These are phyloP conservation scores for Xiphophorus couchianus DNA, from an alignment of 2,113 vertebrate genomes.

Conservation along the genomic window DNA sequence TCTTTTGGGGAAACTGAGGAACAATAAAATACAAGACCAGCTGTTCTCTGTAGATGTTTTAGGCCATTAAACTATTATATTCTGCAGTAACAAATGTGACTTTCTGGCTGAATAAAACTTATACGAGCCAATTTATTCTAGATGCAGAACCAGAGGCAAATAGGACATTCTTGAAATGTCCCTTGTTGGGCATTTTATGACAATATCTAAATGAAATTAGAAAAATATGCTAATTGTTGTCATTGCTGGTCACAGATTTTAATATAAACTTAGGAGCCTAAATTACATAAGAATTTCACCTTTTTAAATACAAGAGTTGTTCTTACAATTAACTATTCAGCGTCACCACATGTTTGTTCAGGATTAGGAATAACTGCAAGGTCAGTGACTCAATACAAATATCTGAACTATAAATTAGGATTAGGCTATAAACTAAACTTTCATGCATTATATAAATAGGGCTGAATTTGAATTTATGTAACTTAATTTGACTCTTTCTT, in stretches of 20 bases:
- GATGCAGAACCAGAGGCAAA: background rate
- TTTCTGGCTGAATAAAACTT: background rate
- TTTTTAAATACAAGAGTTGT: no score
- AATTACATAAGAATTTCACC: background rate
- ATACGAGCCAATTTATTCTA: background rate
- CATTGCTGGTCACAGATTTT: background rate
- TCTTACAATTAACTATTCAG: no score
- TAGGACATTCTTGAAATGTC: background rate
- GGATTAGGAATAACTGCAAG: no score
- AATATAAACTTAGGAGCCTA: background rate
- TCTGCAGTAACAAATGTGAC: background rate
- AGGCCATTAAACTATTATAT: background rate
- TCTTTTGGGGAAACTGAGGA: background rate
- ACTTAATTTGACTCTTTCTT: background rate
- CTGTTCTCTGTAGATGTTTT: background rate
- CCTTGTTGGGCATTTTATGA: background rate
- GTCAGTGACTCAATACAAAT: background rate
- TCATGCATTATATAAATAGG: background rate
- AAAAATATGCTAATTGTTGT: background rate
- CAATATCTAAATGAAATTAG: no score
- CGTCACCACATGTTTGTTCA: no score
- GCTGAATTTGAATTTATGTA: background rate
- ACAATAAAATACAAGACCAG: background rate
- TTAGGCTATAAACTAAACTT: background rate
- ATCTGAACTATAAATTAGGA: background rate